Evolutionary conservation across 2,888 invertebrate species (phyloP).

Genomic region (Andrena trimmerana): DNA sequence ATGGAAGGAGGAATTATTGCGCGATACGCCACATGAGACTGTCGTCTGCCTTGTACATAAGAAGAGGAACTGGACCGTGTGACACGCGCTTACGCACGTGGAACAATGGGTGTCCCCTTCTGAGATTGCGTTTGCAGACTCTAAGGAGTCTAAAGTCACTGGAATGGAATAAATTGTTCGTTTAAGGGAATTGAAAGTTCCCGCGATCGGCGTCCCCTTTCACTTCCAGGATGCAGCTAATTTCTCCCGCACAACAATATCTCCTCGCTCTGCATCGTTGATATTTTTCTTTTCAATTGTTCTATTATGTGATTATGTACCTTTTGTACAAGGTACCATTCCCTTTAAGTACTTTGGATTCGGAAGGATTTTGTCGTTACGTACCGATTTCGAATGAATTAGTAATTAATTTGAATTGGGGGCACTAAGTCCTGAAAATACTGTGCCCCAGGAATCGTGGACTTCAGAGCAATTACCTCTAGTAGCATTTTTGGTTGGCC

Average conservation of each 20-base stretch:
- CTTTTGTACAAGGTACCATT: too few relatives aligned
- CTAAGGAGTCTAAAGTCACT: background rate
- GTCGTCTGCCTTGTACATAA: constrained; percentile 72
- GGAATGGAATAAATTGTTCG: background rate
- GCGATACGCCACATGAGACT: constrained; percentile 73
- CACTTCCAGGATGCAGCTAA: background rate
- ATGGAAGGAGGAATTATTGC: constrained; percentile 67
- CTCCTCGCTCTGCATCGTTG: too few relatives aligned
- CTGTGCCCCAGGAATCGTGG: too few relatives aligned
- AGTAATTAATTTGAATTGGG: too few relatives aligned
- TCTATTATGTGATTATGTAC: too few relatives aligned
- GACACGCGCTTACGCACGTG: constrained; percentile 68
- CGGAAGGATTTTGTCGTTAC: too few relatives aligned
- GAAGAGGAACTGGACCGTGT: constrained; percentile 75
- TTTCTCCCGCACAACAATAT: background rate
- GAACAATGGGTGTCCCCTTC: constrained; percentile 63
- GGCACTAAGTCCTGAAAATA: too few relatives aligned
- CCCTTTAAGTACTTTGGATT: too few relatives aligned
- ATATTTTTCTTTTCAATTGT: too few relatives aligned
- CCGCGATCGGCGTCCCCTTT: background rate
- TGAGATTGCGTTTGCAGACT: constrained; percentile 36
- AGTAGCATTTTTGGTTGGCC: too few relatives aligned
- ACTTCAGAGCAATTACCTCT: too few relatives aligned
- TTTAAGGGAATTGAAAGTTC: background rate
- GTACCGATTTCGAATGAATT: too few relatives aligned